Evolutionary conservation across 2,797 vertebrate genomes (phyloP), one percentile per base, ranked within the genome.

Genomic region (Emydoidea blandingii): DNA sequence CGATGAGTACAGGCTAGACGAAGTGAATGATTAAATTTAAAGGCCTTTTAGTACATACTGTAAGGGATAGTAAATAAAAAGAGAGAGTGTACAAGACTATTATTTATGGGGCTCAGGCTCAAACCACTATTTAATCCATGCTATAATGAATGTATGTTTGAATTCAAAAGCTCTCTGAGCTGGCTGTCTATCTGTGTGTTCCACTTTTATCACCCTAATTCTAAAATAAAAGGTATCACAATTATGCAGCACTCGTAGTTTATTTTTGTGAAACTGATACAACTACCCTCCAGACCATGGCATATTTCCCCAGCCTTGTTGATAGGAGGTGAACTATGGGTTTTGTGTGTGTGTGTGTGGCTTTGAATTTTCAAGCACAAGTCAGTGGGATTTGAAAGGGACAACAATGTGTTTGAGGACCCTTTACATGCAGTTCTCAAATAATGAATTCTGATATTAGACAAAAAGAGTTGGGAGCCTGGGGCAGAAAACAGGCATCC

Each of bases 101-200:
- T 81, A 76, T 96, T 95, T 95, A 80, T 19, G 68, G 52, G 65
- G 44, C 84, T 23, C 25, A 44, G 34, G 49, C 68, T 94, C 81
- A 92, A 96, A 27, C 16, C 49, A 92, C 96, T 96, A 90, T 94
- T 95, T 96, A 97, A 92, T 57, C 91, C 89, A 81, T 68, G 56
- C 79, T 94, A 95, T 95, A 91, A 88, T 92, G 83, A 95, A 82
- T 41, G 87, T 81, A 85, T 92, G 94, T 84, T 94, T 88, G 65
- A 86, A 91, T 59, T 81, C 88, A 53, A 81, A 18, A 93, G 62
- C 91, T 95, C 86, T 90, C 37, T 87, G 79, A 86, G 81, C 93
- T 94, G 68, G 34, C 23, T 6, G 2, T 83, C 50, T 89, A 86
- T 85, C 87, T 62, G 23, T 90, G 47, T 96, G 85, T 96, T 97